phyloP scores from a whole-genome alignment of 2,888 invertebrate species.

The Marronus borbonicus region DNA sequence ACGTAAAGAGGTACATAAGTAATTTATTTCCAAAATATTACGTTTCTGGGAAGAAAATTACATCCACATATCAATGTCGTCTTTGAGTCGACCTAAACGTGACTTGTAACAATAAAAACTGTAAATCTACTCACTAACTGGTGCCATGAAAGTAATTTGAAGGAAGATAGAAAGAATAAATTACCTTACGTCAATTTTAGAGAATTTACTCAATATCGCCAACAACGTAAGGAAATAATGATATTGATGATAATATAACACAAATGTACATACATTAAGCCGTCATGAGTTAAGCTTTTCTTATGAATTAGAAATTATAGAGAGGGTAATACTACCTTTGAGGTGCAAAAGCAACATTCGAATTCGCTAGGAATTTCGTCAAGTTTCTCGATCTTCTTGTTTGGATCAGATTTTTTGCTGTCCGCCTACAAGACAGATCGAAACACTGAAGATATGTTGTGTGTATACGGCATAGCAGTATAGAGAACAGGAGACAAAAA shows the following conservation, averaged over 20 bases:
- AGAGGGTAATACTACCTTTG: constrained; percentile 82
- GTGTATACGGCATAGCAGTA: constrained; percentile 42
- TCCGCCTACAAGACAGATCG: constrained; percentile 69
- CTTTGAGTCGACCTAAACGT: too few species aligned
- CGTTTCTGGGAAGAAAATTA: too few species aligned
- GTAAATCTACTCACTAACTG: too few species aligned
- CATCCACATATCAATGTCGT: too few species aligned
- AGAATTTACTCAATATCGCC: not conserved
- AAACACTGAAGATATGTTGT: constrained; percentile 59
- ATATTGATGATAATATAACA: constrained; percentile 29
- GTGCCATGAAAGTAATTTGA: too few species aligned
- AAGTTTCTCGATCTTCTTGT: constrained; percentile 75
- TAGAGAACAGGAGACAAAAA: constrained; percentile 45
- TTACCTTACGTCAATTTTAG: not conserved
- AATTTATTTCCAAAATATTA: too few species aligned
- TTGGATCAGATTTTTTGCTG: constrained; percentile 77
- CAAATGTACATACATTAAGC: constrained; percentile 39
- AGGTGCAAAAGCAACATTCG: constrained; percentile 98
- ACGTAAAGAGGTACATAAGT: too few species aligned
- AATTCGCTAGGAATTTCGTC: constrained; percentile 95
- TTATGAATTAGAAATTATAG: constrained; percentile 54
- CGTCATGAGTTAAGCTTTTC: constrained; percentile 46
- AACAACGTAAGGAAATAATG: not conserved
- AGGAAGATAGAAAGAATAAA: too few species aligned
- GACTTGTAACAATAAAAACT: too few species aligned